Percentiles rank a stretch among this genome's conserved stretches.
phyloP scores from a whole-genome alignment of 2,113 vertebrate genomes.

The Hystrix brachyura region DNA sequence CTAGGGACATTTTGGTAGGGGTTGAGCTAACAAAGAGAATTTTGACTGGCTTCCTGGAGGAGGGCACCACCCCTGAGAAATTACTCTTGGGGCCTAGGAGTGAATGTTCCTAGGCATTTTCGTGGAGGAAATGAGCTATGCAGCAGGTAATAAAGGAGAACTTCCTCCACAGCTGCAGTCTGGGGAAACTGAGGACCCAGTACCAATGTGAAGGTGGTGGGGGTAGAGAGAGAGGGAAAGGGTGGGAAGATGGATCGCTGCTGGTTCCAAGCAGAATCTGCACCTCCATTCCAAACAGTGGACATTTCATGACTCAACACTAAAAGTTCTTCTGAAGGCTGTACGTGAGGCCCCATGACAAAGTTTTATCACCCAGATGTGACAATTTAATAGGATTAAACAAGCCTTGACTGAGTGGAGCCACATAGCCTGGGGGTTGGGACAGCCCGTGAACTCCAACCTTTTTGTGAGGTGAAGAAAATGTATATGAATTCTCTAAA shows the following conservation, averaged over 20 bases:
- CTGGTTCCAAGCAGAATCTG: background rate
- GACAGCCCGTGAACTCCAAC: background rate
- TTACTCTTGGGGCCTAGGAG: background rate
- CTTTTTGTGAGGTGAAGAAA: constrained; percentile 68
- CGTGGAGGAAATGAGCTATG: constrained; percentile 7
- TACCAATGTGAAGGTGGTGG: background rate
- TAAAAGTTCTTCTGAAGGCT: constrained; percentile 8
- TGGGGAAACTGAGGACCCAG: background rate
- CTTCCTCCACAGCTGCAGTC: background rate
- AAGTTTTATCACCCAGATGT: constrained; percentile 57
- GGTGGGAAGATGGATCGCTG: background rate
- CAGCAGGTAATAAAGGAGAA: background rate
- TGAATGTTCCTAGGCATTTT: background rate
- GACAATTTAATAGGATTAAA: constrained; percentile 70
- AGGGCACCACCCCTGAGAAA: background rate
- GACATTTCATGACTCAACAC: constrained; percentile 53
- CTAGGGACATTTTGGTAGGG: background rate
- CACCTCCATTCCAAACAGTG: background rate
- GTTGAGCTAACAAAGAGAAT: background rate
- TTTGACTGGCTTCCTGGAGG: background rate
- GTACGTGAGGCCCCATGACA: background rate
- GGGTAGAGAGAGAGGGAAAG: background rate
- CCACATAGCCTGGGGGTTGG: background rate
- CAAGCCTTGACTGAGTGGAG: constrained; percentile 28
- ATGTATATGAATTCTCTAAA: constrained; percentile 12